These are phyloP conservation scores for Drosophila colorata DNA, from an alignment of 2,888 invertebrate genomes.

Conservation along the genomic window DNA sequence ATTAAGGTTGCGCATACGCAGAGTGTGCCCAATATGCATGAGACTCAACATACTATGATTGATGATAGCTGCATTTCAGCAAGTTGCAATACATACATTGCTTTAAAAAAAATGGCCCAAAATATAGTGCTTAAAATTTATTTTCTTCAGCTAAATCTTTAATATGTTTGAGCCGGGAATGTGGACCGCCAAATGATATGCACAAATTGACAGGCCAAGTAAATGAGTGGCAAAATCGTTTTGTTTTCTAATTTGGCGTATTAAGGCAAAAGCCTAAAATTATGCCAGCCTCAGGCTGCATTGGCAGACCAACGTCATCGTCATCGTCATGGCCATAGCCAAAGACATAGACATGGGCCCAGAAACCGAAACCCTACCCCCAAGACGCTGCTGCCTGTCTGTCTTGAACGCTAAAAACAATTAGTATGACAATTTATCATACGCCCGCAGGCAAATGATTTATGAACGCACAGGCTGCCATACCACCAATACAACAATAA, in stretches of 20 bases:
- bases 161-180: slow-evolving; percentile 11
- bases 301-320: slow-evolving; percentile 39
- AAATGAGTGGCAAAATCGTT: slow-evolving; percentile 59
- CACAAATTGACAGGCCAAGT: slow-evolving; percentile 55
- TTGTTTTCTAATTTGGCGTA: slow-evolving; percentile 53
- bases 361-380: slow-evolving; percentile 2
- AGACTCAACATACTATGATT: slow-evolving; percentile 52
- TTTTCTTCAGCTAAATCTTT: background rate
- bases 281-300: slow-evolving; percentile 44
- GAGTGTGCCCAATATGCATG: slow-evolving; percentile 14
- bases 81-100: slow-evolving; percentile 1
- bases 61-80: slow-evolving; percentile 33
- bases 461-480: slow-evolving; percentile 62
- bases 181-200: slow-evolving; percentile 50
- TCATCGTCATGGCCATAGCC: slow-evolving; percentile 12
- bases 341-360: slow-evolving; percentile 12
- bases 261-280: slow-evolving; percentile 38
- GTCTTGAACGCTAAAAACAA: slow-evolving; percentile 78
- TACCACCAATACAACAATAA: slow-evolving; percentile 30
- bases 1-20: slow-evolving; percentile 43
- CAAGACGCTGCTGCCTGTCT: slow-evolving; percentile 39
- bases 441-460: slow-evolving; percentile 73
- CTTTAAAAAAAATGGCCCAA: too few species aligned
- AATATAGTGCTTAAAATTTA: background rate
- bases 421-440: slow-evolving; percentile 83